Evolutionary conservation across 2,113 vertebrate genomes (phyloP).

Genomic region (Ceyx melanurus): DNA sequence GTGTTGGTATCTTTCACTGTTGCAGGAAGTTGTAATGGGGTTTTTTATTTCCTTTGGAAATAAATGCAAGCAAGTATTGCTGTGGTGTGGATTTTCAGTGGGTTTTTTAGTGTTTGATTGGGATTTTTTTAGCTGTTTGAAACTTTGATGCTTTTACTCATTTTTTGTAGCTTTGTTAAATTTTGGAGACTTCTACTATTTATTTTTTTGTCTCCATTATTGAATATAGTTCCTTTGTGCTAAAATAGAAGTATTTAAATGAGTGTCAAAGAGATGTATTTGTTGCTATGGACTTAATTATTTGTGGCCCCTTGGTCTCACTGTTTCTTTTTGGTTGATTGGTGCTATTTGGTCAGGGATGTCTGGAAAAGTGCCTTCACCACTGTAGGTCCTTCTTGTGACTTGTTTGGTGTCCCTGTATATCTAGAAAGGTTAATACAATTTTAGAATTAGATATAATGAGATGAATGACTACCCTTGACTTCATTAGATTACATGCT

Average conservation of each 20-base stretch:
- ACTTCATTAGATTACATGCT: not conserved
- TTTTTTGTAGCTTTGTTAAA: not conserved
- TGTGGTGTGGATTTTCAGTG: not conserved
- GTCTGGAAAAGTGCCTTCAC: not conserved
- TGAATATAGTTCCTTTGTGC: not conserved
- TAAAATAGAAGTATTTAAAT: not conserved
- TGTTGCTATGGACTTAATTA: not conserved
- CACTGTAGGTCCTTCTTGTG: not conserved
- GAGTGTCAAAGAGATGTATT: not conserved
- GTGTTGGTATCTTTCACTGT: not conserved
- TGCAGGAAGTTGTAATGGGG: not conserved
- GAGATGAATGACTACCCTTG: not conserved
- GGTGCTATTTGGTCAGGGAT: not conserved
- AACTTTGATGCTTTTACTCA: not conserved
- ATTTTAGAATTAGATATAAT: not conserved
- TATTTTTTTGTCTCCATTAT: not conserved
- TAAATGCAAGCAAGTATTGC: not conserved
- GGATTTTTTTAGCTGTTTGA: not conserved
- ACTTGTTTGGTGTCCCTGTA: not conserved
- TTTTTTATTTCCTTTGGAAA: not conserved
- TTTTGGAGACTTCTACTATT: not conserved
- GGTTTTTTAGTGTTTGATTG: not conserved
- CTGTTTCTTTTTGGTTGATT: not conserved
- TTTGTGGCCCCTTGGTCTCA: not conserved
- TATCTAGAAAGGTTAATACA: not conserved